These are phyloP conservation scores for Eristalinus aeneus DNA, from an alignment of 2,888 invertebrate species.

Conservation along the genomic window DNA sequence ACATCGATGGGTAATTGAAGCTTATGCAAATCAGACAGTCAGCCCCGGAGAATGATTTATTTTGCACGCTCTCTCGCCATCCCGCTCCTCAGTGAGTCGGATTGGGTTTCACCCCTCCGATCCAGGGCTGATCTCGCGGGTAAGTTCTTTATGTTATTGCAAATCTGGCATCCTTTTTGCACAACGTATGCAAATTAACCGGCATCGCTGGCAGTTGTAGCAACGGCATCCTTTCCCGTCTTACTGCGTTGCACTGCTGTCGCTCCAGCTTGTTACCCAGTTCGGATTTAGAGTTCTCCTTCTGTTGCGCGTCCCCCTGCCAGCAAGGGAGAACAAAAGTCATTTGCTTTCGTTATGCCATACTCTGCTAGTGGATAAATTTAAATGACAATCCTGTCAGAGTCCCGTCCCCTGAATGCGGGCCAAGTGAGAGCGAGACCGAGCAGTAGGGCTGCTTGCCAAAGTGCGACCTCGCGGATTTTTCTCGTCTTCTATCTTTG, in stretches of 20 bases:
- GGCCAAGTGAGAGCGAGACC: not conserved
- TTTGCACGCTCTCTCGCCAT: constrained; percentile 28
- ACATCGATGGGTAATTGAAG: constrained; percentile 32
- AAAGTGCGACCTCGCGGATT: not conserved
- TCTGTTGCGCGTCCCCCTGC: constrained; percentile 13
- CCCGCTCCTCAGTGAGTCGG: not conserved
- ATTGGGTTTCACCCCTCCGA: constrained; percentile 63
- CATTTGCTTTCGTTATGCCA: constrained; percentile 54
- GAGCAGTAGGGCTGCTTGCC: not conserved
- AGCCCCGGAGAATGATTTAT: constrained; percentile 50
- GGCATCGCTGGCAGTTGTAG: constrained; percentile 25
- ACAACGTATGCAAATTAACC: constrained; percentile 64
- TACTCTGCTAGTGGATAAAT: constrained; percentile 47
- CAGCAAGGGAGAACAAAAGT: constrained; percentile 37
- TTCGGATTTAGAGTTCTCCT: constrained; percentile 40
- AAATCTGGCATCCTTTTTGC: constrained; percentile 54
- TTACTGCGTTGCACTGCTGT: constrained; percentile 5
- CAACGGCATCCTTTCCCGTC: constrained; percentile 25
- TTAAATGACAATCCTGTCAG: constrained; percentile 67
- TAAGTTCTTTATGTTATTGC: constrained; percentile 43
- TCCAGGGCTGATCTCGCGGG: constrained; percentile 37
- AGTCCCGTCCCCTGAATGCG: constrained; percentile 19
- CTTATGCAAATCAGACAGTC: constrained; percentile 58
- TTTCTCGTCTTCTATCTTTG: not conserved
- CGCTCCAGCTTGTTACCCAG: constrained; percentile 46